These are phyloP conservation scores for Poeciliopsis occidentalis DNA, from an alignment of 2,113 vertebrate species.

Conservation along the genomic window DNA sequence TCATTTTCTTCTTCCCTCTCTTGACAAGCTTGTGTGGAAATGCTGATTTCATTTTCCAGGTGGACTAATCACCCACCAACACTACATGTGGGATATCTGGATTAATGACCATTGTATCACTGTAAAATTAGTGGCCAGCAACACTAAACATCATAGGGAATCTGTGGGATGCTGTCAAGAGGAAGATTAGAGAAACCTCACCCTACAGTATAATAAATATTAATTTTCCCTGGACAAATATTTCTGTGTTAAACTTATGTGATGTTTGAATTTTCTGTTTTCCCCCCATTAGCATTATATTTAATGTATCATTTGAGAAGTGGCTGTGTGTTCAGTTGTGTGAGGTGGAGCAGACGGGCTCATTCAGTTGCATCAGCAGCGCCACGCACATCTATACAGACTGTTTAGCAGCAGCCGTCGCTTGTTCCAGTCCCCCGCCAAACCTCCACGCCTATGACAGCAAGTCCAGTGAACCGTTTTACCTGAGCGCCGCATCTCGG, in stretches of 20 bases:
- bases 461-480: constrained; percentile 3
- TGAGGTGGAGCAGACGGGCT: not conserved
- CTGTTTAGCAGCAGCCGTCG: not conserved
- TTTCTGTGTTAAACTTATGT: not conserved
- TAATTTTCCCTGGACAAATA: not conserved
- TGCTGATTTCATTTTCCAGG: no score
- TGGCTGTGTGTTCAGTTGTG: no score
- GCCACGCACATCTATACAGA: not conserved
- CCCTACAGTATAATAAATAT: no score
- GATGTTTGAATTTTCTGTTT: not conserved
- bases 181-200: no score
- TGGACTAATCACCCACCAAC: not conserved
- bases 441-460: not conserved
- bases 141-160: no score
- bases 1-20: not conserved
- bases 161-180: no score
- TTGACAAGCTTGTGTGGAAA: not conserved
- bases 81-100: no score
- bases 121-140: no score
- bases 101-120: no score
- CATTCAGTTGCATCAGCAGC: not conserved
- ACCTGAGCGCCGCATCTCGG: constrained; percentile 43
- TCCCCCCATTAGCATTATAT: not conserved
- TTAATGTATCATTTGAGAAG: no score
- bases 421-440: not conserved